Evolutionary conservation across 2,113 vertebrate species (phyloP), one percentile per base, ranked within the genome.

Genomic region (Scomber japonicus): DNA sequence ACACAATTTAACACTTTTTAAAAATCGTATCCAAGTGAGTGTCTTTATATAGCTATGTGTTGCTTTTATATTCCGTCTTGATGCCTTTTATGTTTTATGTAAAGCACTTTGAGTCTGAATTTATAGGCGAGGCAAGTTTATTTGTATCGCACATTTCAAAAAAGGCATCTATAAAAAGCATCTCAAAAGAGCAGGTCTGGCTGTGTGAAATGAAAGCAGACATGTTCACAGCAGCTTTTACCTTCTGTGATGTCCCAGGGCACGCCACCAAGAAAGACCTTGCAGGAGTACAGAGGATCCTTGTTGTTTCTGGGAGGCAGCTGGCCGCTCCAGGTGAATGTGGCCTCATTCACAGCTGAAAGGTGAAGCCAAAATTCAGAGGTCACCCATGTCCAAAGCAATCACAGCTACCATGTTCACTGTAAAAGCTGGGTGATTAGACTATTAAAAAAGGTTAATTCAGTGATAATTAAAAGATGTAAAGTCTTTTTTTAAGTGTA

Each of bases 241-340:
- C 98, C 97, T 96, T 99, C 98, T 0, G 98, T 99, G 61, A 99
- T 98, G 86, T 99, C 98, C 98, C 98, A 99, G 0, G 98, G 98
- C 50, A 99, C 98, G 0, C 98, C 98, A 69, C 98, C 98, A 10
- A 99, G 94, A 89, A 99, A 99, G 59, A 99, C 98, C 88, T 99
- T 99, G 92, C 97, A 99, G 75, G 98, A 99, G 81, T 98, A 99
- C 61, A 98, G 92, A 0, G 98, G 97, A 72, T 97, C 99, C 94
- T 99, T 99, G 94, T 99, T 97, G 94, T 96, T 98, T 68, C 97
- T 96, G 21, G 97, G 96, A 62, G 98, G 98, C 81, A 99, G 95
- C 88, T 98, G 97, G 27, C 98, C 98, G 0, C 97, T 98, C 98
- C 98, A 99, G 61, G 98, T 99, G 90, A 97, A 99, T 0, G 97